phyloP scores from a whole-genome alignment of 2,888 invertebrate genomes.

The Sesamia inferens region DNA sequence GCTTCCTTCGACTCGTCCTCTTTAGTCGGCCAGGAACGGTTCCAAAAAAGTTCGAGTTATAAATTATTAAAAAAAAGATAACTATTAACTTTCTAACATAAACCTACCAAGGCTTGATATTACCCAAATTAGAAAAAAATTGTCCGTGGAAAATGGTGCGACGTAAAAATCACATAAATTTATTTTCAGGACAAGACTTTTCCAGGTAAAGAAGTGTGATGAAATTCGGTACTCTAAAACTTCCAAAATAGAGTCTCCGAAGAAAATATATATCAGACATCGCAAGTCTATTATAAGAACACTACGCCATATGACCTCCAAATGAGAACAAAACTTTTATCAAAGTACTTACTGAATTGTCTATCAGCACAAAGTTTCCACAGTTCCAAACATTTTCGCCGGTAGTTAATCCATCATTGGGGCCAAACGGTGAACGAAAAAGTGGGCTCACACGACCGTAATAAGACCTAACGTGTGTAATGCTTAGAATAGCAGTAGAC shows the following conservation, averaged over 20 bases:
- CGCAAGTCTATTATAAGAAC: neutral
- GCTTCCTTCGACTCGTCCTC: too few relatives aligned
- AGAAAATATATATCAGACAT: neutral
- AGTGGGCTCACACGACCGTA: slow-evolving; percentile 20
- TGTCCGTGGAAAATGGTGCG: too few relatives aligned
- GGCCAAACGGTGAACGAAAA: slow-evolving; percentile 23
- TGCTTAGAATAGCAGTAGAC: slow-evolving; percentile 61
- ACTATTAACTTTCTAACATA: neutral
- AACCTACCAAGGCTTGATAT: neutral
- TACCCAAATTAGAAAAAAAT: too few relatives aligned
- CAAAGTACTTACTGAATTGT: slow-evolving; percentile 20
- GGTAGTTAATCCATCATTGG: slow-evolving; percentile 44
- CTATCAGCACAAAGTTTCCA: slow-evolving; percentile 14
- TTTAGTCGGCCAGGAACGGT: too few relatives aligned
- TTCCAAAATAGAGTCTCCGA: too few relatives aligned
- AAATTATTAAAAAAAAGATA: too few relatives aligned
- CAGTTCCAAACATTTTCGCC: slow-evolving; percentile 14
- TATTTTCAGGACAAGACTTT: too few relatives aligned
- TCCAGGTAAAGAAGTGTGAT: too few relatives aligned
- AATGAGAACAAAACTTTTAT: slow-evolving; percentile 7
- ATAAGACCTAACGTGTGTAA: slow-evolving; percentile 73
- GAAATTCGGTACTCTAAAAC: neutral
- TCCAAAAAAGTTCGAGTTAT: too few relatives aligned
- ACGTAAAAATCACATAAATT: too few relatives aligned
- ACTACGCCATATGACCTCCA: slow-evolving; percentile 4